phyloP scores from a whole-genome alignment of 1,140 invertebrate genomes.

The Drosophila littoralis region DNA sequence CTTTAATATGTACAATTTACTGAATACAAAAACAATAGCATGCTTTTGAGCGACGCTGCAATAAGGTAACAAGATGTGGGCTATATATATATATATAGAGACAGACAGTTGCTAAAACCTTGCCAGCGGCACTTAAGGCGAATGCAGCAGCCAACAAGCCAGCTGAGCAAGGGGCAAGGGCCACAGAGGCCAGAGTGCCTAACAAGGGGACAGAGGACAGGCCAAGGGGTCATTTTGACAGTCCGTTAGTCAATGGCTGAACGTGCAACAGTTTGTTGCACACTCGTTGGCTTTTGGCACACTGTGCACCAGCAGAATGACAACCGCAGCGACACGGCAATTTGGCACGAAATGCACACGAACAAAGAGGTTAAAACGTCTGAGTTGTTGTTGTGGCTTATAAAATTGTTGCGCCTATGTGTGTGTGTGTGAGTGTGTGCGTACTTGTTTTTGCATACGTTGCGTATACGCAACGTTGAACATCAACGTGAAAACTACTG shows the following conservation, averaged over 20 bases:
- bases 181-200: constrained; percentile 16
- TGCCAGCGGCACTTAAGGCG: constrained; percentile 59
- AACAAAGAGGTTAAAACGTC: constrained; percentile 30
- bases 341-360: constrained; percentile 24
- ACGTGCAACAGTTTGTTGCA: constrained; percentile 43
- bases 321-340: constrained; percentile 45
- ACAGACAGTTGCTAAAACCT: constrained; percentile 64
- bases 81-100: constrained; percentile 76
- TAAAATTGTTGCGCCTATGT: not conserved
- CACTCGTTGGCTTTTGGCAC: constrained; percentile 21
- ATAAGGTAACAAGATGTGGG: constrained; percentile 52
- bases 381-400: constrained; percentile 3
- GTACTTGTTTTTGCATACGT: not conserved
- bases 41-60: constrained; percentile 49
- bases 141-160: constrained; percentile 19
- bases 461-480: constrained; percentile 9
- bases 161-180: constrained; percentile 5
- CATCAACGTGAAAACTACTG: not conserved
- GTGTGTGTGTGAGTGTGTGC: constrained; percentile 5
- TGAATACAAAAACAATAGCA: constrained; percentile 32
- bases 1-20: not conserved
- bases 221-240: constrained; percentile 34
- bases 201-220: not conserved
- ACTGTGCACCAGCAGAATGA: constrained; percentile 21
- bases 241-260: constrained; percentile 41